Conservation (phyloP, 1,140 invertebrate genomes). For the Meloidogyne floridensis region DNA sequence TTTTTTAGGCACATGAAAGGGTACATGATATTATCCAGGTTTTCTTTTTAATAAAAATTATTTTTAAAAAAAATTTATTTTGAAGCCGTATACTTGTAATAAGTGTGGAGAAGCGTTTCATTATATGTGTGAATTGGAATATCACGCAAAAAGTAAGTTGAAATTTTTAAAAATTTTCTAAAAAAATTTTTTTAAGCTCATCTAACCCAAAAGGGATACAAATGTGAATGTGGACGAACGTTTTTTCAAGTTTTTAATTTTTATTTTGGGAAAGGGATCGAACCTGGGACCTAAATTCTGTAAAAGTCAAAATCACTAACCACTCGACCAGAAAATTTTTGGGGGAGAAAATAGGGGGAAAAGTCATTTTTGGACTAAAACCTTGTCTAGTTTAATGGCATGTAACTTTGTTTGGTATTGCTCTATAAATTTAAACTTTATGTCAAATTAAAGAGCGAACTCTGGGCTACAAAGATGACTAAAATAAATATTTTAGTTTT, state of each 20-base stretch:
- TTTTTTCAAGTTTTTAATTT: conserved; percentile 46
- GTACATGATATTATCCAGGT: conserved; percentile 61
- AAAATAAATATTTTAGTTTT: too few relatives aligned
- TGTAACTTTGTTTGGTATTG: too few relatives aligned
- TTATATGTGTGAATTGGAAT: conserved; percentile 63
- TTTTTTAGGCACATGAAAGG: conserved; percentile 54
- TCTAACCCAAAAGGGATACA: conserved; percentile 64
- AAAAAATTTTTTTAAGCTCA: conserved; percentile 4
- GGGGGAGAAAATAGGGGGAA: too few relatives aligned
- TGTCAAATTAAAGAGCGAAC: too few relatives aligned
- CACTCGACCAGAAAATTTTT: too few relatives aligned
- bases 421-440: too few relatives aligned
- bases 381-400: too few relatives aligned
- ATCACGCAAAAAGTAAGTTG: conserved; percentile 57
- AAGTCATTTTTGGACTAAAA: too few relatives aligned
- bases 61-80: neutral
- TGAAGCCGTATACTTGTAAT: conserved; percentile 62
- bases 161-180: conserved; percentile 25
- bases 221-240: conserved; percentile 64
- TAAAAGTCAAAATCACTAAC: too few relatives aligned
- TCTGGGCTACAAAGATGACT: too few relatives aligned
- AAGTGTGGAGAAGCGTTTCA: conserved; percentile 65
- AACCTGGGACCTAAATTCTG: too few relatives aligned
- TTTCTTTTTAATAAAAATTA: neutral
- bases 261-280: neutral